Base-by-base conservation (phyloP, 2,113 vertebrate genomes). In the Desmodus rotundus region DNA sequence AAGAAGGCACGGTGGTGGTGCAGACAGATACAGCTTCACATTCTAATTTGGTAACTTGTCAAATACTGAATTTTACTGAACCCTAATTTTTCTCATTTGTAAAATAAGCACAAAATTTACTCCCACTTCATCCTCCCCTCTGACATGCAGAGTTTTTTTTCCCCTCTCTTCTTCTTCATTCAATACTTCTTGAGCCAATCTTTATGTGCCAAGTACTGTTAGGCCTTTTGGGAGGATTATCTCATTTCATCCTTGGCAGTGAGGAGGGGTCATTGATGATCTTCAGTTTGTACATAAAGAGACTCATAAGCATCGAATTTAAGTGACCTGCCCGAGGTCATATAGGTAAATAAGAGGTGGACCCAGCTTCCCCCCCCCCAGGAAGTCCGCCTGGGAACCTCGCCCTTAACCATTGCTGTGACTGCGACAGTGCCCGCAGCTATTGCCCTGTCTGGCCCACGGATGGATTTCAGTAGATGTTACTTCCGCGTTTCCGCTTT, bases 1-100 rank as follows among this genome's bases (percentile, higher is more conserved):
- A 4, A 12, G 45, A 78, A 61, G 3, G 19, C 54, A 2, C 0
- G 4, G 22, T 3, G 3, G 20, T 50, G 8, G 0, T 33, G 11
- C 19, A 70, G 87, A 65, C 26, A 52, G 33, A 68, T 36, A 65
- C 20, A 90, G 11, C 50, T 19, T 85, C 4, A 65, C 56, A 36
- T 43, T 83, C 80, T 33, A 31, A n/a, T 83, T 97, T 87, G 54
- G 33, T 13, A 56, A 76, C 11, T 82, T 47, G 31, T 15, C 4
- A 43, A 73, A 68, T 87, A 56, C 22, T 92, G 41, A 87, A 87
- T 77, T 89, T 94, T 38, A 58, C 5, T 82, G 14, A 41, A 70
- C 22, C 70, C 20, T 43, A 50, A 65, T 65, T 91, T 61, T 93
- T 72, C 36, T 94, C 47, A 78, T 58, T 54, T 61, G 26, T 82